Evolutionary conservation across 2,113 vertebrate genomes (phyloP).

Genomic region (Cyphomyrus plagiostoma): DNA sequence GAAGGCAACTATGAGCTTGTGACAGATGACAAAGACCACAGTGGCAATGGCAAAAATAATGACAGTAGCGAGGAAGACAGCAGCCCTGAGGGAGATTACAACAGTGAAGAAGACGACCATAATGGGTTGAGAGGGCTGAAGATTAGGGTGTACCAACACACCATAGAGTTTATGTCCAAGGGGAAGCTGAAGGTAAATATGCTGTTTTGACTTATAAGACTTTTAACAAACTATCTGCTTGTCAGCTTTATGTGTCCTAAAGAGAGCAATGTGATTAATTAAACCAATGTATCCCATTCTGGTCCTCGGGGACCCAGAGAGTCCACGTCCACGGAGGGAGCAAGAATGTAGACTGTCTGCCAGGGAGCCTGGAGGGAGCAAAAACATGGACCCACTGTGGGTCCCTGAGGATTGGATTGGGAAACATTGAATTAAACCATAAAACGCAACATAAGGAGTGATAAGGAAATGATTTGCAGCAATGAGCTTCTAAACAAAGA

Average conservation of each 20-base stretch:
- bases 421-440: not conserved
- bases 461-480: not conserved
- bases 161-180: constrained; percentile 57
- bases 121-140: constrained; percentile 54
- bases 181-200: constrained; percentile 60
- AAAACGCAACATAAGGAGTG: not conserved
- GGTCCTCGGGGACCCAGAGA: not conserved
- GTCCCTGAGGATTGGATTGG: not conserved
- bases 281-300: not conserved
- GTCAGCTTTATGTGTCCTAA: not conserved
- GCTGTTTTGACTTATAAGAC: not conserved
- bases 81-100: constrained; percentile 27
- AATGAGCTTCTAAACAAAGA: not conserved
- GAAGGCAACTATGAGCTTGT: constrained; percentile 51
- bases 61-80: constrained; percentile 16
- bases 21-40: not conserved
- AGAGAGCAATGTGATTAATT: not conserved
- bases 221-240: not conserved
- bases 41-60: not conserved
- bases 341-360: not conserved
- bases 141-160: constrained; percentile 67
- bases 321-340: not conserved
- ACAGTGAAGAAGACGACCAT: constrained; percentile 9
- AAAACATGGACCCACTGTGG: no score
- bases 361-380: no score